Evolutionary conservation across 2,888 invertebrate species (phyloP).

Genomic region (Heliconius erato): DNA sequence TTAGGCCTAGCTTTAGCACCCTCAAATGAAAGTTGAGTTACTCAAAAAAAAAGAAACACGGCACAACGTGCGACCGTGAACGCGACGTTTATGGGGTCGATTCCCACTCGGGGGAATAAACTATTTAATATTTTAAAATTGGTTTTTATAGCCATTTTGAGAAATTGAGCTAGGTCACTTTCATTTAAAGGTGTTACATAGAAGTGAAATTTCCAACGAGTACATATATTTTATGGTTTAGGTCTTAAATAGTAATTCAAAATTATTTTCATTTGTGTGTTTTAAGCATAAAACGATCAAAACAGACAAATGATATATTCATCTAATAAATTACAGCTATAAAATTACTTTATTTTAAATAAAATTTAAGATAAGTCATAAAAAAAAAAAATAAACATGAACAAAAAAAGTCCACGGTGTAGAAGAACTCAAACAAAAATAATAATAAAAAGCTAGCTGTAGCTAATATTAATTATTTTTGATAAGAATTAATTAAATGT

Average conservation of each 20-base stretch:
- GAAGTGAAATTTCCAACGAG: background rate
- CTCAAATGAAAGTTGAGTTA: background rate
- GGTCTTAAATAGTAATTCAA: background rate
- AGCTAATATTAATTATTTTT: too few species aligned
- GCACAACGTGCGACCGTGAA: background rate
- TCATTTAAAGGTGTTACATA: background rate
- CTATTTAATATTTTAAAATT: background rate
- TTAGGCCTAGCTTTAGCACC: conserved; percentile 17
- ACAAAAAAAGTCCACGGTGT: too few species aligned
- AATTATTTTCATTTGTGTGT: conserved; percentile 61
- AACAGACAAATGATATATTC: conserved; percentile 63
- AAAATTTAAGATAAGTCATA: background rate
- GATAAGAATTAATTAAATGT: too few species aligned
- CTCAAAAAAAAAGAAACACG: background rate
- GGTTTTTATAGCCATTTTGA: background rate
- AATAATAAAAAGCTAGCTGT: too few species aligned
- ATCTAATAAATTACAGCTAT: background rate
- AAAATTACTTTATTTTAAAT: background rate
- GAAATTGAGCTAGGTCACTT: background rate
- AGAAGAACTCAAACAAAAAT: too few species aligned
- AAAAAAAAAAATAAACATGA: background rate
- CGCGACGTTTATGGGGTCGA: background rate
- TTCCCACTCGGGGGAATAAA: background rate
- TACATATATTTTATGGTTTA: background rate
- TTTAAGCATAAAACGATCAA: conserved; percentile 64